Evolutionary conservation across 2,888 invertebrate species (phyloP).

Genomic region (Anaspis maculata): DNA sequence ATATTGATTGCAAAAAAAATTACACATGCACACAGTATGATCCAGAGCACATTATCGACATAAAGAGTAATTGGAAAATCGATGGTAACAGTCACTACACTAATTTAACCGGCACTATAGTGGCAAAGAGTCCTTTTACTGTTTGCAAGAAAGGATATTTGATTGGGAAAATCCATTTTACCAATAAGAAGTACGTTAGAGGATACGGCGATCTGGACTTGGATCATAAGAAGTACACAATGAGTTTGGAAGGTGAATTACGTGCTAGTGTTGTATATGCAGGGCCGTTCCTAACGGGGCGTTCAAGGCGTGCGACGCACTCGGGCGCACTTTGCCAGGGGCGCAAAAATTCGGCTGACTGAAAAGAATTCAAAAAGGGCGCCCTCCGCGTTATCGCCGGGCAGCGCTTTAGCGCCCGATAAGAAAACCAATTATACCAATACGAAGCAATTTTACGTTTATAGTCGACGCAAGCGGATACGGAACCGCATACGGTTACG

Average conservation of each 20-base stretch:
- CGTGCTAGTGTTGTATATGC: too few relatives aligned
- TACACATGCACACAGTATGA: conserved; percentile 49
- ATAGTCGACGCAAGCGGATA: too few relatives aligned
- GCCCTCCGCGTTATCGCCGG: too few relatives aligned
- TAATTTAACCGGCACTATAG: conserved; percentile 60
- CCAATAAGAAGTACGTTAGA: conserved; percentile 54
- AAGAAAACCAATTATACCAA: too few relatives aligned
- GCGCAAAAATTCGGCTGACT: too few relatives aligned
- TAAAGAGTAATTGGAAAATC: conserved; percentile 64
- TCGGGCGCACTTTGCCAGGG: too few relatives aligned
- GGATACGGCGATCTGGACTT: conserved; percentile 64
- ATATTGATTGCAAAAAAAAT: conserved; percentile 1
- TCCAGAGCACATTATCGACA: conserved; percentile 57
- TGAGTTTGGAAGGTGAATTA: conserved; percentile 58
- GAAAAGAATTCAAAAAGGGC: too few relatives aligned
- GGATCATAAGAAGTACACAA: conserved; percentile 60
- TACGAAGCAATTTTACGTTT: too few relatives aligned
- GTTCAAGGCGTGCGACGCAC: too few relatives aligned
- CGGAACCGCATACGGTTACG: too few relatives aligned
- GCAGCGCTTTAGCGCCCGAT: too few relatives aligned
- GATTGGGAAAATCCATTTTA: conserved; percentile 56
- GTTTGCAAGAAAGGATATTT: conserved; percentile 62
- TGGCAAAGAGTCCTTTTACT: conserved; percentile 58
- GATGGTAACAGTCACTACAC: conserved; percentile 47
- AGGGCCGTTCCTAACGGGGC: too few relatives aligned